Evolutionary conservation across 2,113 vertebrate species (phyloP).

Genomic region (Microtus ochrogaster): DNA sequence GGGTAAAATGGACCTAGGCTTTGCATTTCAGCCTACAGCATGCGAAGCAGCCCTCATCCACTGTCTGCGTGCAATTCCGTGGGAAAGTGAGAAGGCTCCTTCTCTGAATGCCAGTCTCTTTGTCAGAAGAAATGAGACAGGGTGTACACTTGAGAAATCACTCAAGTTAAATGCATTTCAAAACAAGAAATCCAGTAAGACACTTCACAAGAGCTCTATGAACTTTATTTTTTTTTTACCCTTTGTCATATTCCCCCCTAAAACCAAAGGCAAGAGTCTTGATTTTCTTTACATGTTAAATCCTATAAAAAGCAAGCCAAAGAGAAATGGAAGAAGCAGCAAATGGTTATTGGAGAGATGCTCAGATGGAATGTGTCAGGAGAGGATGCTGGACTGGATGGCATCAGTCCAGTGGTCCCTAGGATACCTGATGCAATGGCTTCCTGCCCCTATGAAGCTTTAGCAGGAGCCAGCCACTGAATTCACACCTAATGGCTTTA

Average conservation of each 20-base stretch:
- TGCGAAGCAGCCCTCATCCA: neutral
- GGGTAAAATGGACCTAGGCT: neutral
- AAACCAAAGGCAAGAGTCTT: neutral
- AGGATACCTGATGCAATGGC: neutral
- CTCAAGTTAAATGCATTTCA: constrained; percentile 25
- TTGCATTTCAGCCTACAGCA: neutral
- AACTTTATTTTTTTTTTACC: neutral
- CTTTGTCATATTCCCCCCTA: neutral
- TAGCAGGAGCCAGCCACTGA: neutral
- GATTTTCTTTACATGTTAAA: neutral
- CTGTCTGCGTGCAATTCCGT: neutral
- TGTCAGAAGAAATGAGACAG: neutral
- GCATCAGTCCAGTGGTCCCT: neutral
- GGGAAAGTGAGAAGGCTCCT: neutral
- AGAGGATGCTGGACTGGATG: neutral
- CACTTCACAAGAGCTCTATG: neutral
- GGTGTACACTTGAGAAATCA: neutral
- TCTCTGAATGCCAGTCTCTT: neutral
- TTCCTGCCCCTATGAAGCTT: neutral
- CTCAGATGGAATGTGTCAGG: neutral
- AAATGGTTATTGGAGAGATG: rapidly evolving
- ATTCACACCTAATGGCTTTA: neutral
- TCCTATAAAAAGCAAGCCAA: neutral
- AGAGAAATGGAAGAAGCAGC: neutral
- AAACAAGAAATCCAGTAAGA: neutral